Evolutionary conservation across 2,888 invertebrate species (phyloP), one percentile per base, ranked within the genome.

Genomic region (Sesia bembeciformis): DNA sequence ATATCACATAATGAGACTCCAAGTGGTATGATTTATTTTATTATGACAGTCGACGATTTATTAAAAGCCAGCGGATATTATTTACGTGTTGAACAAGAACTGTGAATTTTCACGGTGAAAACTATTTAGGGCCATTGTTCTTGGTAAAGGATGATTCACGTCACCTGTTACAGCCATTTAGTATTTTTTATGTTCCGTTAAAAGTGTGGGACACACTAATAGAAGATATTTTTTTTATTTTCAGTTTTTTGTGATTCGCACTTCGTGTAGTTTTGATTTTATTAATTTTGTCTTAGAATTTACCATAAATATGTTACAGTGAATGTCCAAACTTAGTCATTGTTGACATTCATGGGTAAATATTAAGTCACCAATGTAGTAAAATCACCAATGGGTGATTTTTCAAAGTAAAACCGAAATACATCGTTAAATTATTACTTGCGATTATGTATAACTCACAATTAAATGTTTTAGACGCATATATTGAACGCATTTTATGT

Each of bases 1-100:
- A 23, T 46, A 52, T 40, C 40, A 52, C 40, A 52, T 43, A 40
- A 53, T 39, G 51, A 39, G 38, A 39, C 42, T 54, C 50, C 4
- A 43, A 23, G 42, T 6, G 46, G 7, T 52, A 42, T 52, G 55
- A 55, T 55, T 50, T 55, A 55, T 50, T 8, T 39, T 55, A 43
- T 55, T 52, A 8, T 52, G 55, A 55, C 52, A 40, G n/a, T 39
- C 40, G 8, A 38, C 40, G 52, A 55, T 55, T 52, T 52, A 55
- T 53, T 46, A 42, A 41, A n/a, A 42, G 50, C 38, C 39, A 38
- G 50, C 50, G 38, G 50, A 39, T 50, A 39, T 50, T 50, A 50
- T 39, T 46, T 46, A 41, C 42, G 52, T 55, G 55, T 55, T 39
- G 50, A 46, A 52, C 53, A 51, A 51, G 46, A 39, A 40, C 46